Evolutionary conservation across 2,888 invertebrate species (phyloP), one percentile per base, ranked within the genome.

Genomic region (Chrysolina oricalcia): DNA sequence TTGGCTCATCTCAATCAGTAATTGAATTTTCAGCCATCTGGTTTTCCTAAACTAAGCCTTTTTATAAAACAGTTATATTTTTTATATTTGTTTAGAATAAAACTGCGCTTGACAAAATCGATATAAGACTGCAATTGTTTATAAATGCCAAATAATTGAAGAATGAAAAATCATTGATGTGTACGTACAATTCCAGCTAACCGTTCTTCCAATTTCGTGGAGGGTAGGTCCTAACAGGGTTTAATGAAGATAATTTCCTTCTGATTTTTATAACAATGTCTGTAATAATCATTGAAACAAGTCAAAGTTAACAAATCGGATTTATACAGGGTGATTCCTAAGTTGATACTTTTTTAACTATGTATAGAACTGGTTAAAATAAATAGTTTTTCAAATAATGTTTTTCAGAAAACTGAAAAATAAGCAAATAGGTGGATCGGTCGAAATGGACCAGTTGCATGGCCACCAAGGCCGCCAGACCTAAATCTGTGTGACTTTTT

Each of bases 71-170:
- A 35, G 72, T 35, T 63, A 74, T 75, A 75, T 73, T 72, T 78
- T 76, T 73, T 76, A 72, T 62, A 76, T 69, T 75, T 70, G 53
- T 74, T 66, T 73, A 76, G 71, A 17, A 35, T 40, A 35, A 53
- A 63, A 53, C 65, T 68, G 56, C 50, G 59, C 74, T 59, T 59
- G 23, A 59, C 27, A 59, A 74, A 74, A 74, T 66, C 66, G 65
- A 56, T 70, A 70, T 41, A 81, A 81, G 79, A 81, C 81, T 80
- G 80, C 78, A 59, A 59, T n/a, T 27, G 27, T 35, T 27, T 27
- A 59, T 27, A 72, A 79, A 71, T 76, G 69, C 59, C 59, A 59
- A 59, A 59, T 0, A 59, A 59, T 27, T 35, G 27, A 59, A 17
- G 27, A 59, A n/a, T 5, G 15, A n/a, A 43, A 43, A 8, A 43